Evolutionary conservation across 2,797 vertebrate species (phyloP), one percentile per base, ranked within the genome.

Genomic region (Limnodromus scolopaceus): DNA sequence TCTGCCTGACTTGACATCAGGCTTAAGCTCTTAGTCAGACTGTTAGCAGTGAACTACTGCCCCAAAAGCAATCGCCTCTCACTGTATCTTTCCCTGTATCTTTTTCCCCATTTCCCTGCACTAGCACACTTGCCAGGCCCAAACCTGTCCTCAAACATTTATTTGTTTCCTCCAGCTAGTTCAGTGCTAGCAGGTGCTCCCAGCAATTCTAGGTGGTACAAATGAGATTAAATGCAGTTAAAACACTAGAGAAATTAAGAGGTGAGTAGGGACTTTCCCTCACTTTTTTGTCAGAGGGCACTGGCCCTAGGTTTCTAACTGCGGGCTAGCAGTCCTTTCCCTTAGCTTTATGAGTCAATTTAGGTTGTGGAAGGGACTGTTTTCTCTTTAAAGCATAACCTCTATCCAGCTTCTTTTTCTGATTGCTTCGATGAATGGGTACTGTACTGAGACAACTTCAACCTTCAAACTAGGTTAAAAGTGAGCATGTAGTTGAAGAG

Each of bases 241-340:
- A 10, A 58, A 24, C 34, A 32, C 11, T 32, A 30, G 9, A 41
- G 39, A 45, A 16, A 2, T 11, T 17, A 66, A 18, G 28, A 32
- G 19, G 22, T 14, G 53, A 71, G 90, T 16, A 14, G 46, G 34
- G 63, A 30, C 30, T 5, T 7, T 17, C 34, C 63, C 24, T 25
- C 11, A 4, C 38, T 58, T 23, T 13, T 61, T 28, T 54, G n/a
- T 36, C 16, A 1, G 2, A 60, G 57, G 45, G 8, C 28, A 32
- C 5, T 46, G 65, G 41, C 32, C 39, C 23, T 11, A 0, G 1
- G 13, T 39, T 16, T 38, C 16, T 27, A 53, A 10, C 41, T 49
- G 53, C 0, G 0, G 58, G 66, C 19, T 18, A 2, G 1, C 0
- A 16, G 45, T n/a, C 30, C 4, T 12, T 72, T 83, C 58, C 51